A percentile compares a stretch with the other conserved stretches of the same genome.
These are phyloP conservation scores for Distichodus sexfasciatus DNA, from an alignment of 2,797 vertebrate genomes.

Conservation along the genomic window DNA sequence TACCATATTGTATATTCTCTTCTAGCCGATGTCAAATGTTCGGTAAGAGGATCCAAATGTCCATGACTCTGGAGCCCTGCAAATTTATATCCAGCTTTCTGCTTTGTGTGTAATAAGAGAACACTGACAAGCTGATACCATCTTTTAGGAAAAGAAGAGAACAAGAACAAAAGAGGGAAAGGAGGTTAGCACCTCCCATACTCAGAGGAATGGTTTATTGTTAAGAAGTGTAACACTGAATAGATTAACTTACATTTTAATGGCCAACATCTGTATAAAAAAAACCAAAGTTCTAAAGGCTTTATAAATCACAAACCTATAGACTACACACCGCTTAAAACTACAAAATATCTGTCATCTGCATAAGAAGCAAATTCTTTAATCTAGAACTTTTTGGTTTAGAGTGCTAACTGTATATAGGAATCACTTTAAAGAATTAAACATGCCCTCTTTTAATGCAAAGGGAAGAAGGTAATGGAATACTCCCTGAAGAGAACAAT, in stretches of 20 bases:
- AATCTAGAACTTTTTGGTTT: neutral
- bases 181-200: slow-evolving; percentile 39
- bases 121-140: slow-evolving; percentile 38
- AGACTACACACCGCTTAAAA: neutral
- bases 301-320: neutral
- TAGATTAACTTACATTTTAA: slow-evolving; percentile 14
- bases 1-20: slow-evolving; percentile 72
- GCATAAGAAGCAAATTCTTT: slow-evolving; percentile 19
- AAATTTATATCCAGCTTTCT: slow-evolving; percentile 45
- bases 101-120: slow-evolving; percentile 46
- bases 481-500: slow-evolving; percentile 39
- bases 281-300: neutral
- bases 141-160: slow-evolving; percentile 27
- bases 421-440: slow-evolving; percentile 27
- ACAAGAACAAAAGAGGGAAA: slow-evolving; percentile 34
- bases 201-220: slow-evolving; percentile 39
- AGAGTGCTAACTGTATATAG: slow-evolving; percentile 10
- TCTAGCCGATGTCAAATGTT: slow-evolving; percentile 67
- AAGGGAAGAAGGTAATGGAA: slow-evolving; percentile 51
- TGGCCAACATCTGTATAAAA: neutral
- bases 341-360: neutral
- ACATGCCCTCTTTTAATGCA: slow-evolving; percentile 25
- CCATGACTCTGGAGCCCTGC: neutral
- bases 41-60: slow-evolving; percentile 32
- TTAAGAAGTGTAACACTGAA: slow-evolving; percentile 20